Conservation (phyloP, 2,888 invertebrate genomes). For the Dasysyrphus tricinctus region DNA sequence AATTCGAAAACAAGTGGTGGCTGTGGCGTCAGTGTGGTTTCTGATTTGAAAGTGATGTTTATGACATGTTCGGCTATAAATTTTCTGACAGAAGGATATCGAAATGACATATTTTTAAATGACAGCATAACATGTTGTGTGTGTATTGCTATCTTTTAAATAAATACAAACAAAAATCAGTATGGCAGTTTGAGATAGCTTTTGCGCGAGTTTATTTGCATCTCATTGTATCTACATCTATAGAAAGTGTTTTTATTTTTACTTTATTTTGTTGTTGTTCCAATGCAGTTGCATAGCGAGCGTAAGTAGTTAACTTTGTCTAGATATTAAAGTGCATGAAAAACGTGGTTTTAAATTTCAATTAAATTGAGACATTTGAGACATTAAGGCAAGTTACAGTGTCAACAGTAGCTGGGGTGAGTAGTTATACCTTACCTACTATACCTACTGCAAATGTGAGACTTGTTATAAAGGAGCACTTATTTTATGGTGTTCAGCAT, state of each 20-base stretch:
- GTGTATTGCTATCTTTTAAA: constrained; percentile 23
- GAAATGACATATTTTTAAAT: constrained; percentile 60
- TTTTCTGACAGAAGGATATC: constrained; percentile 70
- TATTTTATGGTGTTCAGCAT: constrained; percentile 7
- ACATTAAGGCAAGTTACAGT: constrained; percentile 23
- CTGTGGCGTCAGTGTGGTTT: constrained; percentile 48
- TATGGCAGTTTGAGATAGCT: background rate
- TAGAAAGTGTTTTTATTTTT: constrained; percentile 11
- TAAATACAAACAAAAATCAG: background rate
- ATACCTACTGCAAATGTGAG: background rate
- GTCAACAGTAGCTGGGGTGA: constrained; percentile 32
- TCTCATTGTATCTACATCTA: constrained; percentile 3
- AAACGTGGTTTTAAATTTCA: constrained; percentile 42
- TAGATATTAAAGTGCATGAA: constrained; percentile 6
- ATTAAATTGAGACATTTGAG: constrained; percentile 41
- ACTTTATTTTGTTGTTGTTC: background rate
- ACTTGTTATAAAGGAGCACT: constrained; percentile 14
- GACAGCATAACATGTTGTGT: constrained; percentile 34
- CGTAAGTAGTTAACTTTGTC: background rate
- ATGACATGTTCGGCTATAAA: constrained; percentile 72
- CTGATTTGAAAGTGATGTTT: constrained; percentile 71
- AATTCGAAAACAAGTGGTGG: constrained; percentile 31
- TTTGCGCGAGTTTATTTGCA: constrained; percentile 26
- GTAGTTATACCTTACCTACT: background rate
- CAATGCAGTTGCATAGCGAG: background rate